Percentiles rank a stretch among this genome's conserved stretches.
Conservation (phyloP, 2,113 vertebrate genomes). For the Oryzias javanicus region DNA sequence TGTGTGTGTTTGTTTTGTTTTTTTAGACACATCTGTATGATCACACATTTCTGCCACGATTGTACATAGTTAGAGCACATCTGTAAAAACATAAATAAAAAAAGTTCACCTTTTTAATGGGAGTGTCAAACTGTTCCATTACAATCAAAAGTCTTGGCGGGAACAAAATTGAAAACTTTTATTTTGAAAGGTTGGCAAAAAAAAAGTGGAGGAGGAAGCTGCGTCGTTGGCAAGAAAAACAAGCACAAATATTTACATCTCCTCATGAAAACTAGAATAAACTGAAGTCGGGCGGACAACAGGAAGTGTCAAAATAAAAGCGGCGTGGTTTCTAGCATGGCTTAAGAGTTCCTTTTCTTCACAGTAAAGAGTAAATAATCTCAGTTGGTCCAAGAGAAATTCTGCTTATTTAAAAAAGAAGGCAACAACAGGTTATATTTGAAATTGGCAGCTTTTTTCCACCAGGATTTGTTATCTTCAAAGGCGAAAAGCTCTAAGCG, state of each 20-base stretch:
- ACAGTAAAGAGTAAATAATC: too few relatives aligned
- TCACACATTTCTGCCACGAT: constrained; percentile 30
- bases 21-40: not conserved
- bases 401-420: constrained; percentile 19
- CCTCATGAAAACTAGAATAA: too few relatives aligned
- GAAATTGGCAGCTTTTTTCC: constrained; percentile 31
- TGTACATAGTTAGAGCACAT: constrained; percentile 50
- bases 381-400: not conserved
- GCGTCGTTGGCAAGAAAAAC: too few relatives aligned
- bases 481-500: not conserved
- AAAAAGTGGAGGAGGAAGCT: too few relatives aligned
- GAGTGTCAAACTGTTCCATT: not conserved
- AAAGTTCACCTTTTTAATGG: constrained; percentile 5
- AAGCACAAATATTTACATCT: too few relatives aligned
- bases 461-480: not conserved
- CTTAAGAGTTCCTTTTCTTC: not conserved
- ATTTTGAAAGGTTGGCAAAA: not conserved
- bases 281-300: too few relatives aligned
- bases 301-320: too few relatives aligned
- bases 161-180: not conserved
- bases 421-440: constrained; percentile 43
- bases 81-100: constrained; percentile 15
- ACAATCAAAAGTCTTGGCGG: not conserved
- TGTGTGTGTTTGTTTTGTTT: not conserved
- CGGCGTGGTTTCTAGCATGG: not conserved